Percentiles rank a stretch among this genome's conserved stretches.
These are phyloP conservation scores for Struthidea cinerea DNA, from an alignment of 2,113 vertebrate genomes.

Conservation along the genomic window DNA sequence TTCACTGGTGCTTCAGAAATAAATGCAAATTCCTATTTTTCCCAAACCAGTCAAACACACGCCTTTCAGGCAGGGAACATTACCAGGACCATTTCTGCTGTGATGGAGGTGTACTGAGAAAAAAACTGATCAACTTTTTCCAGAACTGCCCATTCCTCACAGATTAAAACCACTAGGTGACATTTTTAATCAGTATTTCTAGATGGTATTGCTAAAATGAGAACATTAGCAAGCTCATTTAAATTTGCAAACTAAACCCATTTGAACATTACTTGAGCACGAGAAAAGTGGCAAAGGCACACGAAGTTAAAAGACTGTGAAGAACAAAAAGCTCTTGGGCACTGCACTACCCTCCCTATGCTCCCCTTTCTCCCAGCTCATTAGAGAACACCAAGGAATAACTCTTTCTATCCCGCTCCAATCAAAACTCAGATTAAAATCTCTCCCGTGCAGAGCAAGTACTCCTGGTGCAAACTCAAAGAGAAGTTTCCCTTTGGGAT, in stretches of 20 bases:
- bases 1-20: not conserved
- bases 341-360: not conserved
- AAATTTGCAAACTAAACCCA: constrained; percentile 3
- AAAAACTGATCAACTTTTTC: not conserved
- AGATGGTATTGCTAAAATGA: not conserved
- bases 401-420: not conserved
- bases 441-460: not conserved
- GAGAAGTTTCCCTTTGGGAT: not conserved
- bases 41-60: not conserved
- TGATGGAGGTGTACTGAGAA: not conserved
- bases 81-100: not conserved
- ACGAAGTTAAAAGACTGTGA: not conserved
- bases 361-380: not conserved
- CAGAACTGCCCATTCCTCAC: not conserved
- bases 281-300: not conserved
- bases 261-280: not conserved
- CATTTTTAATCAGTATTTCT: not conserved
- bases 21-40: not conserved
- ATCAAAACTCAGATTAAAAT: not conserved
- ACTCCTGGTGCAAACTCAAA: not conserved
- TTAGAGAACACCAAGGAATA: not conserved
- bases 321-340: not conserved
- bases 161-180: not conserved
- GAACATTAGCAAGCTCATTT: constrained; percentile 2
- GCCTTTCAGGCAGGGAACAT: not conserved